phyloP scores from a whole-genome alignment of 2,888 invertebrate genomes.

The Eupeodes latifasciatus region DNA sequence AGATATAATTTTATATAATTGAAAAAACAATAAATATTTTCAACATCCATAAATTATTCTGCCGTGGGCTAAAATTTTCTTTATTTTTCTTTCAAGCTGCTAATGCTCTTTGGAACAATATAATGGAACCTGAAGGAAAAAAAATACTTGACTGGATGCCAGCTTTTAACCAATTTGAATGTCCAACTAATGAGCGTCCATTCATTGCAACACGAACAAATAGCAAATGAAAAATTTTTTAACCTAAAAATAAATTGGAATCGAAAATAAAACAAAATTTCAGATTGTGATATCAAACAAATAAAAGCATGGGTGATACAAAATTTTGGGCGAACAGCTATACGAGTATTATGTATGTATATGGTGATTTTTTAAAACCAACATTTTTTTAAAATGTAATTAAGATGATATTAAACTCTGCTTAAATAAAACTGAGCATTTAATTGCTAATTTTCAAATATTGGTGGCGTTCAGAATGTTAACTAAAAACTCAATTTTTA shows the following conservation, averaged over 20 bases:
- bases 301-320: too few species aligned
- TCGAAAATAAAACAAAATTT: not conserved
- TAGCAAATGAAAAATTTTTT: not conserved
- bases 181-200: slow-evolving; percentile 30
- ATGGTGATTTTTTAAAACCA: too few species aligned
- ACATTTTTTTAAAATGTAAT: too few species aligned
- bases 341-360: too few species aligned
- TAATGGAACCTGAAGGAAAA: slow-evolving; percentile 84
- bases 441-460: too few species aligned
- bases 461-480: too few species aligned
- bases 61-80: slow-evolving; percentile 31
- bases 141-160: slow-evolving; percentile 80
- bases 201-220: slow-evolving; percentile 31
- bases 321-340: too few species aligned
- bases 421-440: too few species aligned
- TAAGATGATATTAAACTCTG: too few species aligned
- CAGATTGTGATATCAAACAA: not conserved
- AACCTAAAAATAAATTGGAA: not conserved
- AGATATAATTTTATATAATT: too few species aligned
- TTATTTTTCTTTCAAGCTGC: slow-evolving; percentile 80
- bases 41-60: not conserved
- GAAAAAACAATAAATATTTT: too few species aligned
- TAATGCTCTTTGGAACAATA: slow-evolving; percentile 86
- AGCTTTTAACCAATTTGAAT: slow-evolving; percentile 21
- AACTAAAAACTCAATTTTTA: too few species aligned